These are phyloP conservation scores for Gnathonemus longibarbis DNA, from an alignment of 2,113 vertebrate species.

Conservation along the genomic window DNA sequence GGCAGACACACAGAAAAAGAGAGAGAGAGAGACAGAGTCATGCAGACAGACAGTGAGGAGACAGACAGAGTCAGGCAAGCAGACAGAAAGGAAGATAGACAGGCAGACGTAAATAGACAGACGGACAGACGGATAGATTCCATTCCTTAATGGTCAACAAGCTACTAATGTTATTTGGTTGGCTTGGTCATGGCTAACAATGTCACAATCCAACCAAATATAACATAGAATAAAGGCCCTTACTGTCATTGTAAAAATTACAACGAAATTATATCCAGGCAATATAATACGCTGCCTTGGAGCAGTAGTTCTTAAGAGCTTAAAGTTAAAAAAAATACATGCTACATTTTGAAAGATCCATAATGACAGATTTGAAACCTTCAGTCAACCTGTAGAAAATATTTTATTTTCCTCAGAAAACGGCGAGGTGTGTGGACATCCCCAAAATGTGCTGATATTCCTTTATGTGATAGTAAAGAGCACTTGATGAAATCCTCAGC, in stretches of 20 bases:
- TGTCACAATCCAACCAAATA: not conserved
- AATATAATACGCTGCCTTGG: not conserved
- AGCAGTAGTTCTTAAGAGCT: not conserved
- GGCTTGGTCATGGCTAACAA: not conserved
- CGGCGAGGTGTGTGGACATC: not conserved
- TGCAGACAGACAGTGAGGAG: no score
- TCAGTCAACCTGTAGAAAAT: not conserved
- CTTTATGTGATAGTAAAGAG: not conserved
- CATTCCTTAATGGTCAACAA: not conserved
- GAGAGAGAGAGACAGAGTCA: no score
- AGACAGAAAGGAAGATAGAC: not conserved
- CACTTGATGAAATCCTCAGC: not conserved
- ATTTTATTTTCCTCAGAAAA: not conserved
- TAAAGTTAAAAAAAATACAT: not conserved
- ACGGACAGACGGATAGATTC: no score
- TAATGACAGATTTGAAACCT: not conserved
- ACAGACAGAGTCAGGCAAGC: not conserved
- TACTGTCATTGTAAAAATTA: no score
- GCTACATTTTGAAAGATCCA: not conserved
- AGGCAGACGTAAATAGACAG: not conserved
- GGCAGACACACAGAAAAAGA: not conserved
- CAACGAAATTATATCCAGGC: no score
- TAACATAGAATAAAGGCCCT: no score
- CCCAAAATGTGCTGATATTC: not conserved
- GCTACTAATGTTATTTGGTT: not conserved